These are phyloP conservation scores for Ganaspis brasiliensis DNA, from an alignment of 2,888 invertebrate genomes.

Conservation along the genomic window DNA sequence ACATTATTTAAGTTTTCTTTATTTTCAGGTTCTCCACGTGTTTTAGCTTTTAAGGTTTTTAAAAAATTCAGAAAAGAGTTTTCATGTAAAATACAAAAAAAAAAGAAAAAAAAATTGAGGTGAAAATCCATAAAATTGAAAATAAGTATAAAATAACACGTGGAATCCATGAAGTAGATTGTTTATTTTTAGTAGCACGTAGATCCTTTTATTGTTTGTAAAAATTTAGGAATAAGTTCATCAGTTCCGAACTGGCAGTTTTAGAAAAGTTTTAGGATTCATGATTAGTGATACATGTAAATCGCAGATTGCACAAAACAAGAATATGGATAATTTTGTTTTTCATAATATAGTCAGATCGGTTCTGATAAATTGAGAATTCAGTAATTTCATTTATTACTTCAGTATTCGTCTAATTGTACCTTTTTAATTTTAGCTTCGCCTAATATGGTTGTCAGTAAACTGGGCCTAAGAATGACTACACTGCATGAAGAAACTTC, in stretches of 20 bases:
- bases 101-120: no score
- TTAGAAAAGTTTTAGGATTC: neutral
- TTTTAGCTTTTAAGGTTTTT: slow-evolving; percentile 17
- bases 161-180: neutral
- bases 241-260: slow-evolving; percentile 31
- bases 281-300: slow-evolving; percentile 1
- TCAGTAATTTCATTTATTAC: neutral
- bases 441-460: slow-evolving; percentile 88
- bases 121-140: neutral
- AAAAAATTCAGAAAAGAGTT: slow-evolving; percentile 17
- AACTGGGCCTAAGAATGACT: slow-evolving; percentile 94
- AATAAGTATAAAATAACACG: neutral
- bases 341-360: slow-evolving; percentile 2
- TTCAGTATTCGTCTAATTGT: slow-evolving; percentile 3
- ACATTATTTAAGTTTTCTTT: slow-evolving; percentile 51
- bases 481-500: slow-evolving; percentile 92
- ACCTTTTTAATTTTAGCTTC: slow-evolving; percentile 84
- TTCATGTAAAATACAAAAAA: neutral
- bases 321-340: neutral
- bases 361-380: slow-evolving; percentile 6
- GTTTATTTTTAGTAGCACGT: slow-evolving; percentile 43
- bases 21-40: slow-evolving; percentile 31
- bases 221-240: neutral
- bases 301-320: slow-evolving; percentile 7
- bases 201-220: slow-evolving; percentile 1